Percentiles rank a stretch among this genome's conserved stretches.
phyloP scores from a whole-genome alignment of 2,113 vertebrate species.

The Megaceryle maxima region DNA sequence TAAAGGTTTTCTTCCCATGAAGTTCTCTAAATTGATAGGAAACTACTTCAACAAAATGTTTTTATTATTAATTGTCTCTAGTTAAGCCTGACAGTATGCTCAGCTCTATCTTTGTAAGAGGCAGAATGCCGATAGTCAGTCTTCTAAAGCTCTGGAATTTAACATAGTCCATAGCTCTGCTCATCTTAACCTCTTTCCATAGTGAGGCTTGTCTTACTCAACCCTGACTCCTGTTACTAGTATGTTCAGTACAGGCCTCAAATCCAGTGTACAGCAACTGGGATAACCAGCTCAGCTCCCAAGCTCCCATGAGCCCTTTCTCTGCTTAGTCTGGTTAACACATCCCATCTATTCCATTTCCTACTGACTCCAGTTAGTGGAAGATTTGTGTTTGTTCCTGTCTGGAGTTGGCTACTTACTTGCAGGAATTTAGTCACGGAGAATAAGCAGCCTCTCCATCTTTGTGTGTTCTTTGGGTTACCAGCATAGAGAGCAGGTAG shows the following conservation, averaged over 20 bases:
- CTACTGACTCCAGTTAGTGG: background rate
- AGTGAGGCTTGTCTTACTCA: background rate
- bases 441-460: background rate
- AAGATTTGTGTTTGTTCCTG: background rate
- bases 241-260: background rate
- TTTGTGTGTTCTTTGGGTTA: background rate
- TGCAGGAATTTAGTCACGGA: background rate
- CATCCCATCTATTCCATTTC: background rate
- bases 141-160: background rate
- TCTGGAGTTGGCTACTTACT: background rate
- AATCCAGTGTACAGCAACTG: background rate
- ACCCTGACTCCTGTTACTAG: background rate
- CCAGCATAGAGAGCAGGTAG: background rate
- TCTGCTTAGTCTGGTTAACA: background rate
- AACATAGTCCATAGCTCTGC: background rate
- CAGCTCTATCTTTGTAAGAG: background rate
- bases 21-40: background rate
- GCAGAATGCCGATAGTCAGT: background rate
- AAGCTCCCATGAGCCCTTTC: accelerated
- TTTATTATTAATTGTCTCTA: background rate
- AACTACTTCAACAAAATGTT: background rate
- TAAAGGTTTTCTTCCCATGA: background rate
- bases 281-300: background rate
- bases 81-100: background rate
- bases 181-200: background rate